phyloP scores from a whole-genome alignment of 2,797 vertebrate species.

The Myripristis murdjan region DNA sequence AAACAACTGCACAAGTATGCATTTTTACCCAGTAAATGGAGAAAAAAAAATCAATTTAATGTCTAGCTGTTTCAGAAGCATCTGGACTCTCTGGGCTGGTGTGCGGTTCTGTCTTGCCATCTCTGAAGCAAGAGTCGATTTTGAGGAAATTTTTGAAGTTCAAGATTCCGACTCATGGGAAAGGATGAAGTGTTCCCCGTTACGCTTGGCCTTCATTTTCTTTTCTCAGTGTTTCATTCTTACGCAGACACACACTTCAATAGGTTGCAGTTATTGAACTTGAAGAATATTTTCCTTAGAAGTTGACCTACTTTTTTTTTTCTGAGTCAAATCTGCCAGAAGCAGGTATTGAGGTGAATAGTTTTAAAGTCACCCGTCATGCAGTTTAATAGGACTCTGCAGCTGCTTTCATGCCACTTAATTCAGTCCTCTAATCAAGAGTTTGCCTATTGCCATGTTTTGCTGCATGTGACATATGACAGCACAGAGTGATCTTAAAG shows the following conservation, averaged over 20 bases:
- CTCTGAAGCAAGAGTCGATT: too few species aligned
- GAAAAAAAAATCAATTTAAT: too few species aligned
- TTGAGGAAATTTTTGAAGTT: too few species aligned
- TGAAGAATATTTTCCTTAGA: slow-evolving; percentile 50
- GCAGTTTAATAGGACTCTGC: background rate
- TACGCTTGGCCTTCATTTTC: too few species aligned
- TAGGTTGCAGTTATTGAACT: slow-evolving; percentile 39
- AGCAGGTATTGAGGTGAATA: slow-evolving; percentile 20
- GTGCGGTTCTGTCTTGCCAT: too few species aligned
- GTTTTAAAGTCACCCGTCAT: slow-evolving; percentile 1
- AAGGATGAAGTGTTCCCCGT: too few species aligned
- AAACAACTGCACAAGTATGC: too few species aligned
- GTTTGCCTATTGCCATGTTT: slow-evolving; percentile 5
- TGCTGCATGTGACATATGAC: slow-evolving; percentile 26
- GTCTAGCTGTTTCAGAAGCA: too few species aligned
- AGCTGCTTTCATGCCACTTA: slow-evolving; percentile 1
- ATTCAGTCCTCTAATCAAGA: background rate
- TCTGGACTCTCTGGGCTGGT: too few species aligned
- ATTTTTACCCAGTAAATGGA: too few species aligned
- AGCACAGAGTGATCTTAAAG: slow-evolving; percentile 33
- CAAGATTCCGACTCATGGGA: too few species aligned
- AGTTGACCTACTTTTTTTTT: slow-evolving; percentile 56
- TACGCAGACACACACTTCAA: slow-evolving; percentile 9
- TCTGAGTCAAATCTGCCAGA: slow-evolving; percentile 29
- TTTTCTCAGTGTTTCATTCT: slow-evolving; percentile 25